These are phyloP conservation scores for Thermophis baileyi DNA, from an alignment of 2,113 vertebrate genomes.

Conservation along the genomic window DNA sequence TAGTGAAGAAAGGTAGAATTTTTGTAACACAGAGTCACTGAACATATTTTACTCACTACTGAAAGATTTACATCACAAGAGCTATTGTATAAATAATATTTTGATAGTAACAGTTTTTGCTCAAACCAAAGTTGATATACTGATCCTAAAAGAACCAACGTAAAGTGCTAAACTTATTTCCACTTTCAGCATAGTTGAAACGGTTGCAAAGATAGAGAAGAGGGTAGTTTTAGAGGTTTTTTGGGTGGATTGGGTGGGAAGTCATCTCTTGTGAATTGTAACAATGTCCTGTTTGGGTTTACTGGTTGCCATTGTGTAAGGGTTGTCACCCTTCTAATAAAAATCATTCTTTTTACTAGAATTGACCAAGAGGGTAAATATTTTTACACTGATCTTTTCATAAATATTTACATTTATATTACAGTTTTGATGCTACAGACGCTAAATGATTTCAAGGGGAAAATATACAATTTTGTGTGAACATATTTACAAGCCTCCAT, in stretches of 20 bases:
- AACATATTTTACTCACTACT: not conserved
- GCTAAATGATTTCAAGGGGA: not conserved
- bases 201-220: not conserved
- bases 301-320: not conserved
- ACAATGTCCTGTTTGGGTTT: not conserved
- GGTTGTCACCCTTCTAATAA: not conserved
- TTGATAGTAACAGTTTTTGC: not conserved
- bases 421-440: not conserved
- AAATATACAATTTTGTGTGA: not conserved
- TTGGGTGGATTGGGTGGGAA: not conserved
- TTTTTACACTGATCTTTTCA: not conserved
- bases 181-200: not conserved
- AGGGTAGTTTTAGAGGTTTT: not conserved
- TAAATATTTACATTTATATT: not conserved
- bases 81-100: not conserved
- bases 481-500: not conserved
- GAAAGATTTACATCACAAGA: not conserved
- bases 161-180: not conserved
- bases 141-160: not conserved
- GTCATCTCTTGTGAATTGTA: not conserved
- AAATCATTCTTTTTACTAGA: not conserved
- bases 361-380: not conserved
- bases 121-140: not conserved
- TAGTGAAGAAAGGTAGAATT: not conserved
- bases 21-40: not conserved